Evolutionary conservation across 2,888 invertebrate genomes (phyloP).

Genomic region (Apocheima hispidaria): DNA sequence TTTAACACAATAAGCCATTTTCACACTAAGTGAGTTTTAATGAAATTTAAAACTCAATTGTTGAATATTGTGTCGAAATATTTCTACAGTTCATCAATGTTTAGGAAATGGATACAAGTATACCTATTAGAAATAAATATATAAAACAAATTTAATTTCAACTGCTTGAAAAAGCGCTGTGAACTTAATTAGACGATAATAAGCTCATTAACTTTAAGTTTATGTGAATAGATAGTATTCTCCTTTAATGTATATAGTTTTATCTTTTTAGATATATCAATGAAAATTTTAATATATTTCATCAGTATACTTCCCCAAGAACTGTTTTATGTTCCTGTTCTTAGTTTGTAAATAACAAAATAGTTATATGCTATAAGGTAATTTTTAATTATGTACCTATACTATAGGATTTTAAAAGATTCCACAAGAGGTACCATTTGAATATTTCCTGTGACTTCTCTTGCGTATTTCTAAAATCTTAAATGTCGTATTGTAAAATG

Average conservation of each 20-base stretch:
- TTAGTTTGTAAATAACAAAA: conserved; percentile 82
- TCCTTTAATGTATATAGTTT: conserved; percentile 76
- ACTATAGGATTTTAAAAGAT: conserved; percentile 67
- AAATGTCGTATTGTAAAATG: conserved; percentile 69
- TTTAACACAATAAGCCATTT: no score
- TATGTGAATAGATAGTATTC: conserved; percentile 76
- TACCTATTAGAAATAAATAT: conserved; percentile 46
- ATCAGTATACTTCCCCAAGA: conserved; percentile 77
- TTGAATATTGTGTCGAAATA: neutral
- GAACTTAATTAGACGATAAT: conserved; percentile 63
- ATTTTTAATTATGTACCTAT: conserved; percentile 57
- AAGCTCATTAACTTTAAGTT: conserved; percentile 71
- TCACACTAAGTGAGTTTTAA: no score
- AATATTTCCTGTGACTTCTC: conserved; percentile 70
- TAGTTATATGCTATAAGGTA: conserved; percentile 58
- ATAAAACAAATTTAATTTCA: conserved; percentile 40
- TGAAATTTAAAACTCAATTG: neutral
- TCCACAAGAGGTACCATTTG: conserved; percentile 73
- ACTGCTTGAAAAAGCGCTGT: conserved; percentile 77
- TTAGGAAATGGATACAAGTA: conserved; percentile 57
- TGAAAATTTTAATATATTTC: conserved; percentile 81
- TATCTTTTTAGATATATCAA: conserved; percentile 66
- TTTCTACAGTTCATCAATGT: conserved; percentile 47
- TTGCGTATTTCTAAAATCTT: conserved; percentile 74
- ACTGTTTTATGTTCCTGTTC: conserved; percentile 85